These are phyloP conservation scores for Pangasius mekongensis DNA, from an alignment of 2,797 vertebrate species.

Conservation along the genomic window DNA sequence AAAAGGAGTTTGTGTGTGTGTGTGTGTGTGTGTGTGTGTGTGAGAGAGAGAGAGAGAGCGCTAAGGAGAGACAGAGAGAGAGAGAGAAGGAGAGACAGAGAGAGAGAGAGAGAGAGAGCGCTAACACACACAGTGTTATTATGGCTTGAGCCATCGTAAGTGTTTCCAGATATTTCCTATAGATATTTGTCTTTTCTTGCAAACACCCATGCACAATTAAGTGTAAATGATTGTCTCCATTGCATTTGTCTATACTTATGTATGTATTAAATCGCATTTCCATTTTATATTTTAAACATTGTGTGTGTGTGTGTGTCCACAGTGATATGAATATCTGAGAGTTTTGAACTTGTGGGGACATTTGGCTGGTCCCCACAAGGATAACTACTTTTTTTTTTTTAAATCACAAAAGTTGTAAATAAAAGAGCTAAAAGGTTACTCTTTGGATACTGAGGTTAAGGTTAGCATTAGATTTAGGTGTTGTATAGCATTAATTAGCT, in stretches of 20 bases:
- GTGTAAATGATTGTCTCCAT: not conserved
- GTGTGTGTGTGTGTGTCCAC: too few species aligned
- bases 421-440: not conserved
- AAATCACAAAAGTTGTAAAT: not conserved
- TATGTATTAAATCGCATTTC: not conserved
- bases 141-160: not conserved
- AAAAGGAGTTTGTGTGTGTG: conserved; percentile 37
- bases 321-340: not conserved
- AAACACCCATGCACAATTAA: not conserved
- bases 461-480: not conserved
- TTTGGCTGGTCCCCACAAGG: too few species aligned
- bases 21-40: conserved; percentile 33
- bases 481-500: not conserved
- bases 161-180: not conserved
- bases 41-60: too few species aligned
- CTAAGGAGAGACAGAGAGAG: not conserved
- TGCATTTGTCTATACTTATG: not conserved
- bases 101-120: not conserved
- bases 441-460: too few species aligned
- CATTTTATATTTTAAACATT: not conserved
- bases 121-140: not conserved
- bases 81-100: not conserved
- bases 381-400: not conserved
- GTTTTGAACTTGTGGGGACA: not conserved
- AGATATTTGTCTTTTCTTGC: not conserved